A percentile compares a stretch with the other conserved stretches of the same genome.
phyloP scores from a whole-genome alignment of 2,113 vertebrate genomes.

The Balaenoptera acutorostrata region DNA sequence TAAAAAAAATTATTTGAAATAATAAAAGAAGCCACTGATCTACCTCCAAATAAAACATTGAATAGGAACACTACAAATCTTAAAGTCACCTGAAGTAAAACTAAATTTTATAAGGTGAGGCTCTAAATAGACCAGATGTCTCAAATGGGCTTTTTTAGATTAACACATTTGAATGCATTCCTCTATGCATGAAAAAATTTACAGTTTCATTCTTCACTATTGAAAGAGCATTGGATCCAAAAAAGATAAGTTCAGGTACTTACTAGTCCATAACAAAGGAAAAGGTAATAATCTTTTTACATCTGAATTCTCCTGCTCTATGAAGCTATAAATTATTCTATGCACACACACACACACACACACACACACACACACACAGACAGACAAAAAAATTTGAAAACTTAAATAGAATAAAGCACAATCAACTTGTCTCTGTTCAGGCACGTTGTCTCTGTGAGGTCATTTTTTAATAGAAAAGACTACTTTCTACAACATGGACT shows the following conservation, averaged over 20 bases:
- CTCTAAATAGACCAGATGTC: neutral
- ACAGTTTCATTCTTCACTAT: neutral
- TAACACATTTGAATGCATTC: neutral
- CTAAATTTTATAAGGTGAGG: neutral
- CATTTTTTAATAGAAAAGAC: neutral
- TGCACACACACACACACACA: no score
- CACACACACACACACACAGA: no score
- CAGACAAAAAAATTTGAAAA: neutral
- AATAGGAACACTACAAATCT: neutral
- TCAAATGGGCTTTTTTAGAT: neutral
- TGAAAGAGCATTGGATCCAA: neutral
- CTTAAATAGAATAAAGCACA: neutral
- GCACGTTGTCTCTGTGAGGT: neutral
- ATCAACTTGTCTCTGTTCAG: neutral
- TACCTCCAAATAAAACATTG: neutral
- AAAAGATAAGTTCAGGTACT: neutral
- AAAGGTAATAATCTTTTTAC: neutral
- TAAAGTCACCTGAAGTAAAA: slow-evolving; percentile 2
- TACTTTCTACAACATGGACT: neutral
- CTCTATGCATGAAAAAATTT: neutral
- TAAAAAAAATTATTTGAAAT: neutral
- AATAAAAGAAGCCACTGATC: neutral
- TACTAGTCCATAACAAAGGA: neutral
- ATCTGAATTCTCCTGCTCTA: neutral
- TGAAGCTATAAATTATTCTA: neutral